phyloP scores from a whole-genome alignment of 2,113 vertebrate genomes.

The Marmota flaviventris region DNA sequence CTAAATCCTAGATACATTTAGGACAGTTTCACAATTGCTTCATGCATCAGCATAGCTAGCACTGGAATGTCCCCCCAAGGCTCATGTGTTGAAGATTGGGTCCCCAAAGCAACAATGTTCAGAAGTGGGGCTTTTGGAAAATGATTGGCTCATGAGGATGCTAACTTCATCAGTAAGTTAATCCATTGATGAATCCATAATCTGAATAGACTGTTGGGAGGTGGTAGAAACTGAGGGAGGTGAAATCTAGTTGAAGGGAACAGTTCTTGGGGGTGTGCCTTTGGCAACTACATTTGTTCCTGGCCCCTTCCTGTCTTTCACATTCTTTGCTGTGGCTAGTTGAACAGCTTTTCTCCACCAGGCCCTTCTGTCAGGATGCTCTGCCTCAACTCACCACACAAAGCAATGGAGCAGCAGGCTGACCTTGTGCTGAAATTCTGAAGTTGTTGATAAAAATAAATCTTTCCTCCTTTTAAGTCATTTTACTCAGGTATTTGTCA shows the following conservation, averaged over 20 bases:
- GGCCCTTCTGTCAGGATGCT: too few relatives aligned
- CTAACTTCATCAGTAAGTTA: background rate
- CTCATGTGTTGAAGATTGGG: background rate
- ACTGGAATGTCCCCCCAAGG: background rate
- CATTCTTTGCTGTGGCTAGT: background rate
- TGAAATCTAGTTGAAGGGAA: background rate
- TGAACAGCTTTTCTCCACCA: background rate
- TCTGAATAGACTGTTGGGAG: background rate
- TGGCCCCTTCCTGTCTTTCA: background rate
- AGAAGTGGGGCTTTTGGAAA: background rate
- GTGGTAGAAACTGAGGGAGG: background rate
- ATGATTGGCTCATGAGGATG: background rate
- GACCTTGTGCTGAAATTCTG: background rate
- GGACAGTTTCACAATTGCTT: background rate
- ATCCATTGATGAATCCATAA: background rate
- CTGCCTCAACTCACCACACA: background rate
- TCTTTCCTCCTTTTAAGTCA: background rate
- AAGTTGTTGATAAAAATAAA: background rate
- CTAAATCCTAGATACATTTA: background rate
- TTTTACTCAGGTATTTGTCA: background rate
- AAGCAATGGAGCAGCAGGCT: background rate
- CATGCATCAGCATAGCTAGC: background rate
- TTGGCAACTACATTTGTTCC: background rate
- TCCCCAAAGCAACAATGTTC: background rate
- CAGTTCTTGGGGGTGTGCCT: background rate